These are phyloP conservation scores for Cossypha caffra DNA, from an alignment of 2,797 vertebrate species.

Conservation along the genomic window DNA sequence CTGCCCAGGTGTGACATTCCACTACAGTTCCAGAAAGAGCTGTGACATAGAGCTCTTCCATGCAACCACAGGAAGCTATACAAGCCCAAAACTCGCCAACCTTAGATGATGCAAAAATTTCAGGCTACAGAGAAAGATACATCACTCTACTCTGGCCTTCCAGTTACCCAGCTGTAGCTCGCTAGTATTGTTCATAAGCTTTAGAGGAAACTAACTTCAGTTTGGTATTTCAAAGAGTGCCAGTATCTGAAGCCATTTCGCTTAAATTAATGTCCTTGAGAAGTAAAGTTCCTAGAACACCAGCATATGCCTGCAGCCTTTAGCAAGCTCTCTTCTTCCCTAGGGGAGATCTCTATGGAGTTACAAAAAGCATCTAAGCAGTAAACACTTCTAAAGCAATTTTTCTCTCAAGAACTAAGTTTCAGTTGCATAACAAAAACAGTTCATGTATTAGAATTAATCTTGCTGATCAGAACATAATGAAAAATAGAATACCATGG, in stretches of 20 bases:
- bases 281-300: not conserved
- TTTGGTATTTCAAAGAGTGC: not conserved
- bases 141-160: not conserved
- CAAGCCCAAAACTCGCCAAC: not conserved
- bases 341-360: not conserved
- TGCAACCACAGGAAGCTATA: not conserved
- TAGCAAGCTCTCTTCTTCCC: not conserved
- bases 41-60: not conserved
- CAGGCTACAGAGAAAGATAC: not conserved
- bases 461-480: not conserved
- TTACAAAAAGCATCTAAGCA: not conserved
- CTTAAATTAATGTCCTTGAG: not conserved
- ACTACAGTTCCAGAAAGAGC: not conserved
- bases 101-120: not conserved
- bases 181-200: not conserved
- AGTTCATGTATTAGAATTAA: not conserved
- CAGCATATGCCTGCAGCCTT: not conserved
- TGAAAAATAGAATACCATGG: not conserved
- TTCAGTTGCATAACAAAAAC: not conserved
- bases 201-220: not conserved
- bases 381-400: not conserved
- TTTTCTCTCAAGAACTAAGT: not conserved
- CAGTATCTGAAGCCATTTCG: not conserved
- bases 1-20: not conserved
- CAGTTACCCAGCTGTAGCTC: not conserved